Evolutionary conservation across 2,113 vertebrate genomes (phyloP).

Genomic region (Trichechus manatus): DNA sequence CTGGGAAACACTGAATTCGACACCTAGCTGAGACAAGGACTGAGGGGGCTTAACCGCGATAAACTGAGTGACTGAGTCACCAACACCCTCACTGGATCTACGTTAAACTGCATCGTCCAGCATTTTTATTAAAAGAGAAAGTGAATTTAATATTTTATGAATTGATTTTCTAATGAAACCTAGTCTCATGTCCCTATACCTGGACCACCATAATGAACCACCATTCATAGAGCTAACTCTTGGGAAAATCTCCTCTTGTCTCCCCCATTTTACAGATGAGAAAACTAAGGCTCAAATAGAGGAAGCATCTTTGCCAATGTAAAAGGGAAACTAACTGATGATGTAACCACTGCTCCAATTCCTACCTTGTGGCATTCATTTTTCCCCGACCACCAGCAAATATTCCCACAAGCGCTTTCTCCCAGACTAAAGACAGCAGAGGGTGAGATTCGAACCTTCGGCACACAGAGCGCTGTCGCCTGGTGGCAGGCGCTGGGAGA

Average conservation of each 20-base stretch:
- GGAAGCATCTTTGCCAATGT: background rate
- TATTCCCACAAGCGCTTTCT: background rate
- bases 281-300: background rate
- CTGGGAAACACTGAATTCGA: background rate
- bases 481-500: background rate
- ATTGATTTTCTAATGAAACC: background rate
- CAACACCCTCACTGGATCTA: background rate
- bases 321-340: background rate
- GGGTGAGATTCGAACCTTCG: background rate
- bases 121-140: conserved; percentile 14
- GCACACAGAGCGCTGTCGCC: accelerated
- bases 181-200: background rate
- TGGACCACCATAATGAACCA: background rate
- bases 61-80: background rate
- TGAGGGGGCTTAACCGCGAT: background rate
- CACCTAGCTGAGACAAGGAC: background rate
- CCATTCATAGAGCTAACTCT: background rate
- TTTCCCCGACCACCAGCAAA: background rate
- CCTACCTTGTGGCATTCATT: background rate
- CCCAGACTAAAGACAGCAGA: background rate
- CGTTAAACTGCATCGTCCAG: background rate
- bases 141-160: background rate
- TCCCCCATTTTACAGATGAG: background rate
- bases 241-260: background rate
- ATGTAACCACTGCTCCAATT: background rate